Evolutionary conservation across 2,888 invertebrate species (phyloP), one percentile per base, ranked within the genome.

Genomic region (Eilema griseolum): DNA sequence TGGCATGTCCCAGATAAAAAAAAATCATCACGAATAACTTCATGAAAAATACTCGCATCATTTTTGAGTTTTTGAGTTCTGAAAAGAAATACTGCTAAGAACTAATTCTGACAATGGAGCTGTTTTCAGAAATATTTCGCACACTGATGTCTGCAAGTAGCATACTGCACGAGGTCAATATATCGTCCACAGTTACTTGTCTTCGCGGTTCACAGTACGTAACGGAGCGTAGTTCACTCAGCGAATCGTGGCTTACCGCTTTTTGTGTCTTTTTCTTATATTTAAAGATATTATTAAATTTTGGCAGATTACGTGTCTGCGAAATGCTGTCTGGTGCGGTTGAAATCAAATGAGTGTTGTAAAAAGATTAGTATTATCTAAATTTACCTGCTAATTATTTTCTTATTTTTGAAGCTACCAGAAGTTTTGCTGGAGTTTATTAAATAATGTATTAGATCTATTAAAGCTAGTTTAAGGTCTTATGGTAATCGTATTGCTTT

Each of bases 201-300:
- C 31, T 65, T 66, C 60, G 78, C 70, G 81, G 79, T 70, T 73
- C 56, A 62, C 61, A 37, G 57, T 70, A 74, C 74, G 76, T 81
- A 80, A 81, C 80, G 82, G 82, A 79, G 68, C 66, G 71, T 33
- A 5, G 61, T 72, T 68, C 69, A 76, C 64, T 68, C 71, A 75
- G 56, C 81, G 81, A 68, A 67, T 69, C 79, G 76, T 67, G 72
- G 70, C 72, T 70, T 81, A 81, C 79, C 41, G 70, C 68, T 59
- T 52, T 60, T 64, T 60, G 68, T 71, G 67, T 75, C 72, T 3
- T 62, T 66, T 26, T 33, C 26, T 26, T 60, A 57, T 24, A 63
- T 41, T n/a, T 62, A 69, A 72, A 67, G 46, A 65, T 31, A 61
- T 63, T 63, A 63, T 37, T 62, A 60, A 23, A 60, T 37, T 72